phyloP scores from a whole-genome alignment of 2,113 vertebrate genomes.

The Ameiurus melas region DNA sequence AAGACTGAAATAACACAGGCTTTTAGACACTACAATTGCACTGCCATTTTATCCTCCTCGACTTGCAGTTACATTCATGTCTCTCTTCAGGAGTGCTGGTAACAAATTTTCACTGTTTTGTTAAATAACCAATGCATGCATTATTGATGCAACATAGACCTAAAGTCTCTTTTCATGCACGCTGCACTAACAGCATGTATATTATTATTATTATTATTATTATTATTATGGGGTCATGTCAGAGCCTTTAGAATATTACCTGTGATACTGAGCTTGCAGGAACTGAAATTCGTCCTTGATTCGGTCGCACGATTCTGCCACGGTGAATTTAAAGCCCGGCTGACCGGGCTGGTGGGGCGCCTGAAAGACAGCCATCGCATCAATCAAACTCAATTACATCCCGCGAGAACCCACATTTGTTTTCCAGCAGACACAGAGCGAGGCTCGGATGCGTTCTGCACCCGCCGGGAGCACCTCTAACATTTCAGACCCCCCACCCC shows the following conservation, averaged over 20 bases:
- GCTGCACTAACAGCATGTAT: conserved; percentile 13
- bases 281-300: conserved; percentile 98
- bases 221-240: not conserved
- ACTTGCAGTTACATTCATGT: not conserved
- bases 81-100: too few relatives aligned
- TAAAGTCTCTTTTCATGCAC: too few relatives aligned
- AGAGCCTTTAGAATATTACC: conserved; percentile 69
- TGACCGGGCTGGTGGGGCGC: conserved; percentile 91
- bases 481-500: not conserved
- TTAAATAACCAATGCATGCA: not conserved
- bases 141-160: not conserved
- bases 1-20: conserved; percentile 71
- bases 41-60: not conserved
- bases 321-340: conserved; percentile 95
- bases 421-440: conserved; percentile 42
- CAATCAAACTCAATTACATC: conserved; percentile 57
- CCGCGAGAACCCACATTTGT: conserved; percentile 49
- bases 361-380: conserved; percentile 67
- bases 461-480: conserved; percentile 36
- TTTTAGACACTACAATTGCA: conserved; percentile 10
- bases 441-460: conserved; percentile 44
- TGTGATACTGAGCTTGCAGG: conserved; percentile 93
- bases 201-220: not conserved
- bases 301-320: conserved; percentile 91
- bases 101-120: not conserved